Percentiles rank a stretch among this genome's conserved stretches.
Conservation (phyloP, 2,888 invertebrate genomes). For the Synanthedon myopaeformis region DNA sequence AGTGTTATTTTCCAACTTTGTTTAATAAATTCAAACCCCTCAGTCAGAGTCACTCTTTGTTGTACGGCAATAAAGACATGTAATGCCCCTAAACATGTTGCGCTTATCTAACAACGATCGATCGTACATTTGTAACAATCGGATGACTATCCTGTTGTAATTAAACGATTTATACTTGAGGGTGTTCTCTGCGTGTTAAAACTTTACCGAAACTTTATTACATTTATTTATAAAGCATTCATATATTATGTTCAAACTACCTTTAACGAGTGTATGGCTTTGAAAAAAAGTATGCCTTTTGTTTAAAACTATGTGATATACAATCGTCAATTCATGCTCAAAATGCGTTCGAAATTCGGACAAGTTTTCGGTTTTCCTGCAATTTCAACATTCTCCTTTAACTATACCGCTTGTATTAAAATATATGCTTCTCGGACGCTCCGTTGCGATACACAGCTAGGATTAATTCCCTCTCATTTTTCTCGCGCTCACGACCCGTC, state of each 20-base stretch:
- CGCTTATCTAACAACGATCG: slow-evolving; percentile 44
- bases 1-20: not conserved
- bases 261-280: too few relatives aligned
- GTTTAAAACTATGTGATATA: too few relatives aligned
- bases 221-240: too few relatives aligned
- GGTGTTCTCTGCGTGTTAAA: slow-evolving; percentile 16
- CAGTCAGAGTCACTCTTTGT: slow-evolving; percentile 19
- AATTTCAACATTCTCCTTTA: slow-evolving; percentile 4
- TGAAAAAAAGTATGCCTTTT: too few relatives aligned
- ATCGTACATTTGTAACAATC: slow-evolving; percentile 30
- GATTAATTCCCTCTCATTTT: slow-evolving; percentile 54
- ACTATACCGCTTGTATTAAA: slow-evolving; percentile 26
- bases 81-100: slow-evolving; percentile 39
- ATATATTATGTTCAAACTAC: too few relatives aligned
- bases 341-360: not conserved
- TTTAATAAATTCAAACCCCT: slow-evolving; percentile 9
- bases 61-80: slow-evolving; percentile 46
- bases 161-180: slow-evolving; percentile 34
- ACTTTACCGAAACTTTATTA: not conserved
- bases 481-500: slow-evolving; percentile 44
- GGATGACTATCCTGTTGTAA: slow-evolving; percentile 37
- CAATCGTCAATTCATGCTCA: too few relatives aligned
- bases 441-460: slow-evolving; percentile 35
- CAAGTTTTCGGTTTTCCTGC: not conserved
- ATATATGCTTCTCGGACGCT: slow-evolving; percentile 32